phyloP scores from a whole-genome alignment of 2,113 vertebrate genomes.

The Carassius auratus region DNA sequence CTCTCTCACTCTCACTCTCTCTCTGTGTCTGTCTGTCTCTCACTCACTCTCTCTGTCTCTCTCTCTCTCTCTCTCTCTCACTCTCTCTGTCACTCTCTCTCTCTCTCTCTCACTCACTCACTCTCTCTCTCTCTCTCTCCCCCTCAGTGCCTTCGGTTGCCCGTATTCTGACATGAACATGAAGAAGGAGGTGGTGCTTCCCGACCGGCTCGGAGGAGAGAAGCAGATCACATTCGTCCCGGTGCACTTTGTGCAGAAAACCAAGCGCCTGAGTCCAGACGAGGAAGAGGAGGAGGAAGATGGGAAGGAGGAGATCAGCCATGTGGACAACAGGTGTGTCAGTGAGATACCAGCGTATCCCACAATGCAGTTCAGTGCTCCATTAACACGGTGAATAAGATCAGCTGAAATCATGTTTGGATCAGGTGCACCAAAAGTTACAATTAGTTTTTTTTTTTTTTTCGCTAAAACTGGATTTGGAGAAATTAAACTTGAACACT shows the following conservation, averaged over 20 bases:
- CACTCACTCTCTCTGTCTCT: too few species aligned
- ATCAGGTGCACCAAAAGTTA: too few species aligned
- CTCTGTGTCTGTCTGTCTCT: too few species aligned
- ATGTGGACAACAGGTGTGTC: conserved; percentile 57
- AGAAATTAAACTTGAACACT: too few species aligned
- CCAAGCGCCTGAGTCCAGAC: conserved; percentile 55
- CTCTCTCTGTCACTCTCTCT: too few species aligned
- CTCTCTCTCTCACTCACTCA: too few species aligned
- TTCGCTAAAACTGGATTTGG: too few species aligned
- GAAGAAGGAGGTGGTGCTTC: conserved; percentile 74
- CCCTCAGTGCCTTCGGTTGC: conserved; percentile 77
- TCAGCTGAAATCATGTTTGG: neutral
- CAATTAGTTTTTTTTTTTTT: too few species aligned
- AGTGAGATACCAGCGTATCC: neutral
- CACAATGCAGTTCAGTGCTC: neutral
- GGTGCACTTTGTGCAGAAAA: conserved; percentile 49
- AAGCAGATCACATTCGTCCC: conserved; percentile 69
- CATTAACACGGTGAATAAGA: neutral
- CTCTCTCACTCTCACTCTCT: too few species aligned
- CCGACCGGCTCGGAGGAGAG: conserved; percentile 75
- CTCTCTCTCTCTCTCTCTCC: neutral
- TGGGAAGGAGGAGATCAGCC: conserved; percentile 42
- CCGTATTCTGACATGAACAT: conserved; percentile 80
- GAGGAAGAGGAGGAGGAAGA: conserved; percentile 52
- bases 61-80: too few species aligned